Conservation (phyloP, 1,140 invertebrate genomes). For the Parapsyche elsis region DNA sequence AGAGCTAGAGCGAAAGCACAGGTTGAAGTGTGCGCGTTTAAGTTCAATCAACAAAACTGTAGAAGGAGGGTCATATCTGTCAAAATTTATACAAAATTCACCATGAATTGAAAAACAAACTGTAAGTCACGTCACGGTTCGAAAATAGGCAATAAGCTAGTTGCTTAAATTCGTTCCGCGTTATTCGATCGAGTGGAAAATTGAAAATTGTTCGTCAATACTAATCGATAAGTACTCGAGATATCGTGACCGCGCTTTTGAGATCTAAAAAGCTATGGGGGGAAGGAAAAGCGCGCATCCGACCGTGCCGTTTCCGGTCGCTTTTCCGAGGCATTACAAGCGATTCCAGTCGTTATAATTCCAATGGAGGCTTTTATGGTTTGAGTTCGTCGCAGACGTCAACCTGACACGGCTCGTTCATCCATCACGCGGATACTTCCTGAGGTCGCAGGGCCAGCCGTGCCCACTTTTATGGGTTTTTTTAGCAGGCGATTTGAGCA, state of each 20-base stretch:
- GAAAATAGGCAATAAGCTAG: no score
- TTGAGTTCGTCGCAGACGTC: no score
- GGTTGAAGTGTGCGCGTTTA: no score
- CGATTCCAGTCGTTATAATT: not conserved
- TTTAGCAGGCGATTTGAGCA: not conserved
- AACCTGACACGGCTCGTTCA: not conserved
- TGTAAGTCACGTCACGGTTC: no score
- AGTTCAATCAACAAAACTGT: no score
- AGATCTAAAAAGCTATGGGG: no score
- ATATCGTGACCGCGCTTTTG: no score
- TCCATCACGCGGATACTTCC: slow-evolving; percentile 32
- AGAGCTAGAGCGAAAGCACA: not conserved
- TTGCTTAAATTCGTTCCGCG: not conserved
- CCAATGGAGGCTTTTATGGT: not conserved
- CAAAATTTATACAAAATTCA: no score
- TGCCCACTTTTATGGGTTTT: slow-evolving; percentile 29
- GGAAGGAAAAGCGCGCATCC: not conserved
- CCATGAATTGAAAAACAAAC: no score
- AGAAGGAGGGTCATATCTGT: no score
- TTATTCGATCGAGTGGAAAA: not conserved
- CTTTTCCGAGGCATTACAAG: not conserved
- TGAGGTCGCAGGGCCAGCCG: not conserved
- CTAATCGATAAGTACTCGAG: not conserved
- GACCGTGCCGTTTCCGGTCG: not conserved
- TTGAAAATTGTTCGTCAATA: not conserved